Evolutionary conservation across 2,797 vertebrate genomes (phyloP), one percentile per base, ranked within the genome.

Genomic region (Discoglossus pictus): DNA sequence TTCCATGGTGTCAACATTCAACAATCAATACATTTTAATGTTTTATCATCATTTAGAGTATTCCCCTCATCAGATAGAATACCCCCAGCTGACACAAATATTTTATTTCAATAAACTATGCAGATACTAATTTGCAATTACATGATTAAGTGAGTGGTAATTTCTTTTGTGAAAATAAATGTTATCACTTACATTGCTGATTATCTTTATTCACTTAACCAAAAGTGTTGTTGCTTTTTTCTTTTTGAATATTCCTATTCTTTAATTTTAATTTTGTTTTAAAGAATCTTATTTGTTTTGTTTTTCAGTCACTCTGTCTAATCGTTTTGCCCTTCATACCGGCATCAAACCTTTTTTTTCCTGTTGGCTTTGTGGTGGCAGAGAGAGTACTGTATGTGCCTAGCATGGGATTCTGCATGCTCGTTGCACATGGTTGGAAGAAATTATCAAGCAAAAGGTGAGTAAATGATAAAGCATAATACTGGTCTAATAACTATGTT

Each of bases 351-450:
- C 92, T 99, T 61, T 99, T 99, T 87, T 99, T 99, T 69, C 97
- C 97, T 0, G 97, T 99, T 87, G 97, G 97, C 17, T 99, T 99
- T 1, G 97, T 99, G 18, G 93, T 99, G 74, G 97, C 97, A 12
- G 97, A 99, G 81, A 80, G 97, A 72, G 95, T 99, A 2, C 87
- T 99, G 0, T 99, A 99, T 64, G 95, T 99, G 40, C 97, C 97
- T 66, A 99, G 97, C 72, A 99, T 99, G 97, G 97, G 97, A 35
- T 98, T 99, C 84, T 99, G 97, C 79, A 90, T 99, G 74, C 87
- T 99, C 44, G 91, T 99, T 54, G 95, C 93, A 12, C 95, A 97
- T 61, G 97, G 97, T 58, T 98, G 97, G 90, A 91, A 86, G 81
- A 92, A 92, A 21, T 75, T 97, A 68, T 88, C 89, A 7, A 88